Conservation (phyloP, 2,113 vertebrate genomes). For the Rallus limicola region DNA sequence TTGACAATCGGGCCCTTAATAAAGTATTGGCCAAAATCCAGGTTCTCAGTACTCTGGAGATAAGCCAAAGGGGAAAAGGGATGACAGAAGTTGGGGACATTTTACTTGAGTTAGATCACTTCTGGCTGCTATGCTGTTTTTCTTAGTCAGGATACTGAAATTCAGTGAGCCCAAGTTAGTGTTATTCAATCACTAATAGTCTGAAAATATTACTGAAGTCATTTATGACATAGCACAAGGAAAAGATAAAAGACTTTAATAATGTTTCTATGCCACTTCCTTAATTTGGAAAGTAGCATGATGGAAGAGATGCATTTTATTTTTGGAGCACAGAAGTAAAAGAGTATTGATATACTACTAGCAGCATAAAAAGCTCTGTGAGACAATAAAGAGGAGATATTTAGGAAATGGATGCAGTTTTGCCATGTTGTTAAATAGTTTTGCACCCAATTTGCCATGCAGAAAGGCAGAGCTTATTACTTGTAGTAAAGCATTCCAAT, state of each 20-base stretch:
- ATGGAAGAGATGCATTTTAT: background rate
- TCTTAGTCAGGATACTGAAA: background rate
- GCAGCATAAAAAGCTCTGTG: background rate
- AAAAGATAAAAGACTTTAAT: background rate
- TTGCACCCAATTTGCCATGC: background rate
- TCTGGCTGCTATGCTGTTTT: background rate
- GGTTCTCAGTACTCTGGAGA: background rate
- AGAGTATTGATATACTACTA: background rate
- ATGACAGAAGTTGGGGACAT: background rate
- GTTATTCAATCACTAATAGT: background rate
- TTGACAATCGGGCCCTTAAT: background rate
- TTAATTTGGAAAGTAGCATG: background rate
- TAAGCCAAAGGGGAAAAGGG: background rate
- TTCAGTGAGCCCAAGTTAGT: background rate
- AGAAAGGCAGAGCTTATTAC: background rate
- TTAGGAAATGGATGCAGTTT: background rate
- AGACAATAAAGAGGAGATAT: background rate
- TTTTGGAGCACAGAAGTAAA: background rate
- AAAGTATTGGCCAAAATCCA: background rate
- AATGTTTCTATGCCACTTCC: background rate
- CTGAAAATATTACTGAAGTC: background rate
- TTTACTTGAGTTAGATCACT: background rate
- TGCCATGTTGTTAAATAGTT: background rate
- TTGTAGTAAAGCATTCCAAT: background rate
- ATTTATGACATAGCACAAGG: background rate